phyloP scores from a whole-genome alignment of 1,140 invertebrate genomes.

The Ganaspis sp. region DNA sequence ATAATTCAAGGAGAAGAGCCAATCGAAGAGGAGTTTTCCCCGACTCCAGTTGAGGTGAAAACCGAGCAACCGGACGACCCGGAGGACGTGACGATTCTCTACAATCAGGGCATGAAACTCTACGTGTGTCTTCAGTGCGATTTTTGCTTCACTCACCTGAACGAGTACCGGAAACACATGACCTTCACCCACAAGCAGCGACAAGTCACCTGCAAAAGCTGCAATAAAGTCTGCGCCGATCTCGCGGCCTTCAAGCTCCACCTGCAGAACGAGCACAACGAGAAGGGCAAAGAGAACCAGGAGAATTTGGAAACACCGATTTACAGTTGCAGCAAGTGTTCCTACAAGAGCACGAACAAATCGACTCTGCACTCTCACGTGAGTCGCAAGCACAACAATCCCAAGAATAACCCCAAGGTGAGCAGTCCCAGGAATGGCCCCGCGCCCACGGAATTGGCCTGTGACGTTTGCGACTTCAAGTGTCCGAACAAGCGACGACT shows the following conservation, averaged over 20 bases:
- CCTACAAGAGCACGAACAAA: constrained; percentile 58
- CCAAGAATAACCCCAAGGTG: constrained; percentile 34
- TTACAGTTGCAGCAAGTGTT: constrained; percentile 58
- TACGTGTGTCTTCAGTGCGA: constrained; percentile 74
- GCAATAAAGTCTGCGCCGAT: constrained; percentile 54
- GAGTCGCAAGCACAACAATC: constrained; percentile 65
- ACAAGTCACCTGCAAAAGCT: constrained; percentile 59
- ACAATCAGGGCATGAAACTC: constrained; percentile 37
- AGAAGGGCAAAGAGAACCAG: constrained; percentile 5
- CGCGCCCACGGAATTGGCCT: constrained; percentile 41
- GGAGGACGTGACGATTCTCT: constrained; percentile 25
- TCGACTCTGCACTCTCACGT: constrained; percentile 64
- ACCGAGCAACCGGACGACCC: constrained; percentile 34
- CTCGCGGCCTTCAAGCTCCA: constrained; percentile 57
- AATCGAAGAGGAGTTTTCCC: constrained; percentile 20
- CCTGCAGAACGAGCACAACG: constrained; percentile 46
- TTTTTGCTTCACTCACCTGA: constrained; percentile 75
- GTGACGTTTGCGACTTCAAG: constrained; percentile 69
- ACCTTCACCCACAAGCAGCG: constrained; percentile 44
- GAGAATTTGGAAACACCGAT: constrained; percentile 24
- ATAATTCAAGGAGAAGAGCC: constrained; percentile 25
- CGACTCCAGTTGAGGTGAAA: constrained; percentile 53
- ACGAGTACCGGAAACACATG: constrained; percentile 71
- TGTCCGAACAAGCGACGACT: constrained; percentile 73
- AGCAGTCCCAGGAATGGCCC: neutral